Evolutionary conservation across 2,113 vertebrate genomes (phyloP).

Genomic region (Vulpes ferrilata): DNA sequence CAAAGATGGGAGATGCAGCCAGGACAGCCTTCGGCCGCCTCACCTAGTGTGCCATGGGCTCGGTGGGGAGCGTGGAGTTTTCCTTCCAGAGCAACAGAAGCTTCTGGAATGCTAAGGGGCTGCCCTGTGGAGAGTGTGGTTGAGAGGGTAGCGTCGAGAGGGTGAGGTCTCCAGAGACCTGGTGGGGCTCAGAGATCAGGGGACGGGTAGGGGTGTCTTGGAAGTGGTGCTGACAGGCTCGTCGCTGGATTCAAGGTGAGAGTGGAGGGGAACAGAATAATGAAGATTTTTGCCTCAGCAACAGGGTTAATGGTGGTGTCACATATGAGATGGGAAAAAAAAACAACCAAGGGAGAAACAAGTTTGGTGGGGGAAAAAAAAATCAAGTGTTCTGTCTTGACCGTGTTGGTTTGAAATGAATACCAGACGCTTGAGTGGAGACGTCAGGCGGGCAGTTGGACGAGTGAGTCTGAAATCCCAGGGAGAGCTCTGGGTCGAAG

Average conservation of each 20-base stretch:
- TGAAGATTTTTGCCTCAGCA: background rate
- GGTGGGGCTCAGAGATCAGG: fast-evolving
- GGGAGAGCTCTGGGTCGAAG: background rate
- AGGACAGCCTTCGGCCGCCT: fast-evolving
- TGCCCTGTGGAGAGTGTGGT: background rate
- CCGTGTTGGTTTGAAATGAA: background rate
- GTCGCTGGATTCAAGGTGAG: background rate
- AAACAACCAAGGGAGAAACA: background rate
- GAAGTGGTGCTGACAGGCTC: fast-evolving
- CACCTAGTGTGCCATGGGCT: background rate
- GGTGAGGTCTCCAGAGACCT: background rate
- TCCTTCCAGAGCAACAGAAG: background rate
- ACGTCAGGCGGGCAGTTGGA: fast-evolving
- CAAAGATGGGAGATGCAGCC: background rate
- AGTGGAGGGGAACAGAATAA: fast-evolving
- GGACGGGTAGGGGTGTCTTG: background rate
- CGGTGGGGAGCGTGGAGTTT: background rate
- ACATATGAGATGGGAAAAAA: background rate
- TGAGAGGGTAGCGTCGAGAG: background rate
- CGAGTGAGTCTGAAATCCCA: fast-evolving
- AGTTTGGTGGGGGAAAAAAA: background rate
- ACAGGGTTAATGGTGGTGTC: background rate
- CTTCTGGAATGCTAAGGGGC: background rate
- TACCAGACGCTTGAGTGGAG: fast-evolving
- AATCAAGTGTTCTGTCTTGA: background rate